These are phyloP conservation scores for Sarcophaga rosellei DNA, from an alignment of 2,888 invertebrate species.

Conservation along the genomic window DNA sequence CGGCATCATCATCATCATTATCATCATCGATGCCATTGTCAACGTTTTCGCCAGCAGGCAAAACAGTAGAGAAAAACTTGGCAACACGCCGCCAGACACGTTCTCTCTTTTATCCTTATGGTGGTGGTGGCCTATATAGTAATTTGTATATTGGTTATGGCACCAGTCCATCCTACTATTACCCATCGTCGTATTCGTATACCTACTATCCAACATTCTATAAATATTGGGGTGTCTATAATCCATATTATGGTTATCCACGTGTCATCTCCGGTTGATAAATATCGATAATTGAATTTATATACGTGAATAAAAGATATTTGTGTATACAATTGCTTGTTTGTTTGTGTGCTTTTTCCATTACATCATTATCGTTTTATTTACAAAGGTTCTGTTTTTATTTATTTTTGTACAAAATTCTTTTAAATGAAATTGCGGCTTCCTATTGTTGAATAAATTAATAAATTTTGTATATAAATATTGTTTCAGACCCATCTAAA, in stretches of 20 bases:
- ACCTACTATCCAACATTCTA: slow-evolving; percentile 63
- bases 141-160: slow-evolving; percentile 67
- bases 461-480: background rate
- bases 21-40: slow-evolving; percentile 12
- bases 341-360: slow-evolving; percentile 20
- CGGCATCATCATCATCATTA: slow-evolving; percentile 22
- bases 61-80: slow-evolving; percentile 25
- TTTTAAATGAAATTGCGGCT: slow-evolving; percentile 52
- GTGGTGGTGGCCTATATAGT: slow-evolving; percentile 59
- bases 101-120: slow-evolving; percentile 64
- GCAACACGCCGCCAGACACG: slow-evolving; percentile 58
- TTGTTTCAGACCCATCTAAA: no score
- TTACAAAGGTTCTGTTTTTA: background rate
- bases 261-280: slow-evolving; percentile 52
- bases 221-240: slow-evolving; percentile 59
- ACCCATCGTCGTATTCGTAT: slow-evolving; percentile 64
- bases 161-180: slow-evolving; percentile 37
- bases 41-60: background rate
- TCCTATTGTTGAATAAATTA: slow-evolving; percentile 33
- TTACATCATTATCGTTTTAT: background rate
- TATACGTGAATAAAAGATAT: slow-evolving; percentile 1
- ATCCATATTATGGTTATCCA: slow-evolving; percentile 67
- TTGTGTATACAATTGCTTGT: slow-evolving; percentile 1
- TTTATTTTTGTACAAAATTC: slow-evolving; percentile 2
- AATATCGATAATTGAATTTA: slow-evolving; percentile 42